Evolutionary conservation across 2,888 invertebrate species (phyloP), one percentile per base, ranked within the genome.

Genomic region (Choristoneura rosaceana): DNA sequence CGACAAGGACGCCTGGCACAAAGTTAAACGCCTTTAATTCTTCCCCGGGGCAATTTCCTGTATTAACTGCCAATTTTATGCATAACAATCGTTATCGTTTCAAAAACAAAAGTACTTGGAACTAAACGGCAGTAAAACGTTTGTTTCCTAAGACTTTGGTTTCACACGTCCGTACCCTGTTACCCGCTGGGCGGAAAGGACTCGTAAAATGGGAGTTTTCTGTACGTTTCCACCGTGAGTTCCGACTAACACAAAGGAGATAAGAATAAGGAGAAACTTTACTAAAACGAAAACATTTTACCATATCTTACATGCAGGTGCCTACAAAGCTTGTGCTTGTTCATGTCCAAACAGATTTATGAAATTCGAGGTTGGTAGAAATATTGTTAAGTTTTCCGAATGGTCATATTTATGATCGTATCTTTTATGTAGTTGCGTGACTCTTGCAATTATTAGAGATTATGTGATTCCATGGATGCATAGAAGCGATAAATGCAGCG

Each of bases 11-110:
- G 84, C 80, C 82, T 82, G 82, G 81, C 81, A 83, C 83, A 83
- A 86, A 87, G 83, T 87, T 86, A 84, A 86, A 88, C 83, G 85
- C 84, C 81, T 86, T 85, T 86, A 87, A 90, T 88, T 87, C 87
- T 87, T 86, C 82, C 84, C 79, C 81, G 76, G 85, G 80, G 82
- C 83, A 84, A 88, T 89, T 89, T 87, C 79, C 83, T 80, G 81
- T 84, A 86, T 88, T 85, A 86, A 86, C 84, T 84, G 84, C 80
- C 82, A 88, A 89, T 89, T 87, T 86, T 82, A 84, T 83, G 83
- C 82, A 85, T 82, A 86, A 85, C 82, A 86, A 87, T 84, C 82
- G 82, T 82, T 82, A 84, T 78, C 79, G 82, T 85, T 84, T 84
- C 81, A 79, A 79, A 63, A 73, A 74, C 74, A 77, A 71, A 75